Percentiles rank a stretch among this genome's conserved stretches.
These are phyloP conservation scores for Pyrocephalus nanus DNA, from an alignment of 2,797 vertebrate genomes.

Conservation along the genomic window DNA sequence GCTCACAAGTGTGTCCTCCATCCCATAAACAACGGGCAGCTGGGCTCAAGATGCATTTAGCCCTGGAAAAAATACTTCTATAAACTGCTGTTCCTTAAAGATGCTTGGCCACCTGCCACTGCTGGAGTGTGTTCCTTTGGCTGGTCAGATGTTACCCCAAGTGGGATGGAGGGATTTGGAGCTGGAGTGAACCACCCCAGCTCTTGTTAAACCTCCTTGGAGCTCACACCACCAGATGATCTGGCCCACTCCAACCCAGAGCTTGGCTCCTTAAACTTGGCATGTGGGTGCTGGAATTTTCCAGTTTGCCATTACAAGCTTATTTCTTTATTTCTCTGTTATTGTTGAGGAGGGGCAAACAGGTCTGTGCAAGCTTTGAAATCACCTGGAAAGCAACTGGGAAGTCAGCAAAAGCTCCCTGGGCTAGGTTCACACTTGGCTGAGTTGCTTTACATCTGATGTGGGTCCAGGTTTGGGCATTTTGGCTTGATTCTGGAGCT, in stretches of 20 bases:
- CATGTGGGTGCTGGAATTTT: slow-evolving; percentile 21
- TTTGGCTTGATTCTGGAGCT: background rate
- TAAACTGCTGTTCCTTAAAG: background rate
- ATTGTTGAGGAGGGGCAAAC: slow-evolving; percentile 14
- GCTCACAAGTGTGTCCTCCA: background rate
- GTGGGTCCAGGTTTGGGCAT: background rate
- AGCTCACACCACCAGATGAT: background rate
- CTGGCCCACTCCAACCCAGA: accelerated
- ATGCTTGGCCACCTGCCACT: background rate
- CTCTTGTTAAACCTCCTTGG: background rate
- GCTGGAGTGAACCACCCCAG: background rate
- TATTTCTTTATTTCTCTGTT: background rate
- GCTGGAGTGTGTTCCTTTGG: background rate
- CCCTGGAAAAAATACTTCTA: background rate
- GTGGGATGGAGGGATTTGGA: background rate
- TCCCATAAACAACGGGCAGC: background rate
- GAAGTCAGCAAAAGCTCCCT: background rate
- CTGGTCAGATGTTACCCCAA: background rate
- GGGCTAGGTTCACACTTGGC: background rate
- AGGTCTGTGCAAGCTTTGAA: slow-evolving; percentile 51
- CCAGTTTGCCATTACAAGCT: background rate
- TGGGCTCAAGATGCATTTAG: background rate
- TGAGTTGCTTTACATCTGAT: background rate
- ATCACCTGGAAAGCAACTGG: slow-evolving; percentile 9
- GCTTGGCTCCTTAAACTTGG: background rate